Evolutionary conservation across 2,113 vertebrate species (phyloP).

Genomic region (Empidonax traillii): DNA sequence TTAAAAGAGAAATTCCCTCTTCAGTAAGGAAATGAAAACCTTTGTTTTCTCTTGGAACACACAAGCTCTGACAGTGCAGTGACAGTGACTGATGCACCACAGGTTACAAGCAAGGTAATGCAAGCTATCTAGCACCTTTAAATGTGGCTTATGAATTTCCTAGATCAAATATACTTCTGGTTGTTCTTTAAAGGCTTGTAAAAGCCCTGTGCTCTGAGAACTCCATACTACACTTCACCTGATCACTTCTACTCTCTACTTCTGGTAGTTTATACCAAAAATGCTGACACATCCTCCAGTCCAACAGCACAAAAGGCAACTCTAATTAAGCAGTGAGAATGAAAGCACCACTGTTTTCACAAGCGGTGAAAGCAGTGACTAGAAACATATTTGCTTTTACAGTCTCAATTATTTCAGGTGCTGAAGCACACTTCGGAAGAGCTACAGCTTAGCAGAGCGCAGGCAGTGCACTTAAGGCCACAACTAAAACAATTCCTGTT

Average conservation of each 20-base stretch:
- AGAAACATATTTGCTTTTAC: not conserved
- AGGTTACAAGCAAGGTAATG: not conserved
- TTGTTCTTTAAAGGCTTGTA: not conserved
- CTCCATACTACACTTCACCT: not conserved
- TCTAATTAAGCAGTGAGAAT: not conserved
- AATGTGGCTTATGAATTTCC: not conserved
- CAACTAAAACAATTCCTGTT: not conserved
- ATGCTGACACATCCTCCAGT: not conserved
- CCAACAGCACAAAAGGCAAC: not conserved
- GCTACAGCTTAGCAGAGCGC: not conserved
- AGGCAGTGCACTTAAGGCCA: not conserved
- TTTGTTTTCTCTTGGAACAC: not conserved
- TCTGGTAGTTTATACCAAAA: not conserved
- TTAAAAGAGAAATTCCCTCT: not conserved
- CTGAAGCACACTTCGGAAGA: not conserved
- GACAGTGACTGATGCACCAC: not conserved
- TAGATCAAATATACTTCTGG: not conserved
- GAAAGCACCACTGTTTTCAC: not conserved
- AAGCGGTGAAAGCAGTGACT: not conserved
- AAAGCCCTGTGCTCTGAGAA: not conserved
- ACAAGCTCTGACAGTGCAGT: not conserved
- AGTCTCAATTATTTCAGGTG: not conserved
- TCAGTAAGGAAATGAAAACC: not conserved
- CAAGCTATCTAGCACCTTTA: not conserved
- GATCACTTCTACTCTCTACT: accelerated